Conservation (phyloP, 1,140 invertebrate species). For the Drosophila kikkawai region DNA sequence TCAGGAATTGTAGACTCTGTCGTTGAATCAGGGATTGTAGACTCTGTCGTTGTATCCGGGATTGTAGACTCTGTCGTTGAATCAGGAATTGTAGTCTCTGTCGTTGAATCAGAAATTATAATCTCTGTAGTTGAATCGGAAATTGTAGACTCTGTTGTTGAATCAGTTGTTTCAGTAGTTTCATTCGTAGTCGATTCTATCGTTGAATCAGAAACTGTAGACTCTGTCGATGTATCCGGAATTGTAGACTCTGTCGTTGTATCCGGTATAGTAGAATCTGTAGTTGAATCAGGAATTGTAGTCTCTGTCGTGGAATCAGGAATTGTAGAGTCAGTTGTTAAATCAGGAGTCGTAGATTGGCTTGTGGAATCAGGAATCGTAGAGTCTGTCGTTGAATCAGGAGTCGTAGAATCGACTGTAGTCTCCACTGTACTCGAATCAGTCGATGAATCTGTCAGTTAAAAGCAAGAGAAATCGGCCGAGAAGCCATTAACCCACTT, state of each 20-base stretch:
- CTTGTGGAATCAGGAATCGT: conserved; percentile 4
- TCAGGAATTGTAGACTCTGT: background rate
- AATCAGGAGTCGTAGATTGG: background rate
- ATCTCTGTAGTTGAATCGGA: no score
- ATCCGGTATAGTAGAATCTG: conserved; percentile 1
- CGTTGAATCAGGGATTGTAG: background rate
- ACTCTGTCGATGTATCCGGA: conserved; percentile 9
- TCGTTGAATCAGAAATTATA: background rate
- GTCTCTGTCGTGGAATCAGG: background rate
- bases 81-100: background rate
- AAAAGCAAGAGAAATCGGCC: background rate
- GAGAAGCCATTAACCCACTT: conserved; percentile 1
- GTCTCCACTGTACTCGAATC: background rate
- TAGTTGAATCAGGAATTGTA: background rate
- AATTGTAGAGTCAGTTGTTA: background rate
- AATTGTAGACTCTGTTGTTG: background rate
- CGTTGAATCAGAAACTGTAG: background rate
- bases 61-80: background rate
- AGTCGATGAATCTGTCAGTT: conserved; percentile 11
- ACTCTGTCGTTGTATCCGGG: background rate
- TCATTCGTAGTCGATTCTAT: background rate
- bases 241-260: conserved; percentile 4
- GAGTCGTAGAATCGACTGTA: conserved; percentile 2
- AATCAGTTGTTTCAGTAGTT: background rate
- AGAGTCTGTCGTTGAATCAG: background rate